These are phyloP conservation scores for Hyperoplus immaculatus DNA, from an alignment of 2,797 vertebrate genomes.

Conservation along the genomic window DNA sequence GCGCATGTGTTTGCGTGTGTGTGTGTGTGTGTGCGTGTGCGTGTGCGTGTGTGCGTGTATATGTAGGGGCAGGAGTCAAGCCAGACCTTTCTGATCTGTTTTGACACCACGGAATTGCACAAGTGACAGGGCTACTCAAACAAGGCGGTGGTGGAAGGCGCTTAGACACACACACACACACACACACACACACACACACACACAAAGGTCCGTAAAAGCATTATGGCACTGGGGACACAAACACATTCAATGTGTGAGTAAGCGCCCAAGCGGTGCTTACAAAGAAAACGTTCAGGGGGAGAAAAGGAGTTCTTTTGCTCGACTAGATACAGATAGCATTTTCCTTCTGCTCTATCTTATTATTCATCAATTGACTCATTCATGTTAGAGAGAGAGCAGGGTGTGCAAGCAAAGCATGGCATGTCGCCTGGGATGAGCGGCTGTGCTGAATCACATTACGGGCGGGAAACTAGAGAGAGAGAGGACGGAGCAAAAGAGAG, in stretches of 20 bases:
- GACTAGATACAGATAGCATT: constrained; percentile 78
- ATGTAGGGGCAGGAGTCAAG: constrained; percentile 79
- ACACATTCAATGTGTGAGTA: constrained; percentile 80
- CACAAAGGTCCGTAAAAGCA: constrained; percentile 70
- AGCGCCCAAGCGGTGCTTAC: constrained; percentile 72
- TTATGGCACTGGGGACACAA: constrained; percentile 75
- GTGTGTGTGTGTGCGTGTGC: constrained; percentile 16
- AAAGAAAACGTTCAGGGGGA: constrained; percentile 74
- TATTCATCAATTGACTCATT: constrained; percentile 83
- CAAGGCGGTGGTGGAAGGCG: constrained; percentile 71
- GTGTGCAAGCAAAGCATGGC: constrained; percentile 75
- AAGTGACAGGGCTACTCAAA: constrained; percentile 86
- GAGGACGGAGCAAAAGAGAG: constrained; percentile 60
- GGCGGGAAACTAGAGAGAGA: constrained; percentile 53
- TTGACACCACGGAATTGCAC: constrained; percentile 86
- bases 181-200: constrained; percentile 49
- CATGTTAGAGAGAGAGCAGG: constrained; percentile 76
- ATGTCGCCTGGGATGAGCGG: constrained; percentile 78
- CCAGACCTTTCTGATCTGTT: constrained; percentile 86
- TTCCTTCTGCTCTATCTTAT: constrained; percentile 78
- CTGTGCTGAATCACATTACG: constrained; percentile 82
- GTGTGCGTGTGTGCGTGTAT: constrained; percentile 48
- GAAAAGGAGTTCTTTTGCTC: constrained; percentile 75
- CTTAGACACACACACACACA: constrained; percentile 53
- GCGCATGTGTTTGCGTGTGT: constrained; percentile 21